Percentiles rank a stretch among this genome's conserved stretches.
Conservation (phyloP, 1,140 invertebrate species). For the Melipona quadrifasciata region DNA sequence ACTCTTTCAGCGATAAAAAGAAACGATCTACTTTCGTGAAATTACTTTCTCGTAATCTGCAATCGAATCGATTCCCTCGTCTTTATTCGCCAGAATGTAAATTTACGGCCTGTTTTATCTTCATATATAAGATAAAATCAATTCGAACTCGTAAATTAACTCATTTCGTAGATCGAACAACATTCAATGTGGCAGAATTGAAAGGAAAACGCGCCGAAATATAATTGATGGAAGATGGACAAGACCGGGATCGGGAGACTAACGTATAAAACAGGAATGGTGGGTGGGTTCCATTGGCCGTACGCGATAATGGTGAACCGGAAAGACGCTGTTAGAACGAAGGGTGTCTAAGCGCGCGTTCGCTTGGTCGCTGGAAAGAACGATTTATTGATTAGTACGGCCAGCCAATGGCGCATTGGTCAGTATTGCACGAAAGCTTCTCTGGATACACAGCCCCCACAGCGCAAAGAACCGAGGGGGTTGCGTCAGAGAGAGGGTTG, state of each 20-base stretch:
- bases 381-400: conserved; percentile 79
- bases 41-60: background rate
- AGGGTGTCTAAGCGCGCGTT: conserved; percentile 61
- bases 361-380: conserved; percentile 68
- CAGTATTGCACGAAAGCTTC: conserved; percentile 74
- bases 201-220: background rate
- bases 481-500: conserved; percentile 69
- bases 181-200: background rate
- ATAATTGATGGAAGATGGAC: background rate
- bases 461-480: conserved; percentile 67
- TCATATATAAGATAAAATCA: background rate
- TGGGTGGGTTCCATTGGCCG: conserved; percentile 49
- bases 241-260: conserved; percentile 1
- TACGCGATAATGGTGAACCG: conserved; percentile 63
- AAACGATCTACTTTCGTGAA: background rate
- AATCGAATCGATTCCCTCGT: background rate
- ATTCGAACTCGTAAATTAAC: background rate
- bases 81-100: background rate
- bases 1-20: background rate
- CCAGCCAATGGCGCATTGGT: conserved; percentile 77
- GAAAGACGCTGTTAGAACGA: conserved; percentile 58
- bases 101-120: background rate
- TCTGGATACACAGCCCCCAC: conserved; percentile 64
- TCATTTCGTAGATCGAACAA: background rate
- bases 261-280: conserved; percentile 34